These are phyloP conservation scores for Microplitis deprimator DNA, from an alignment of 2,888 invertebrate species.

Conservation along the genomic window DNA sequence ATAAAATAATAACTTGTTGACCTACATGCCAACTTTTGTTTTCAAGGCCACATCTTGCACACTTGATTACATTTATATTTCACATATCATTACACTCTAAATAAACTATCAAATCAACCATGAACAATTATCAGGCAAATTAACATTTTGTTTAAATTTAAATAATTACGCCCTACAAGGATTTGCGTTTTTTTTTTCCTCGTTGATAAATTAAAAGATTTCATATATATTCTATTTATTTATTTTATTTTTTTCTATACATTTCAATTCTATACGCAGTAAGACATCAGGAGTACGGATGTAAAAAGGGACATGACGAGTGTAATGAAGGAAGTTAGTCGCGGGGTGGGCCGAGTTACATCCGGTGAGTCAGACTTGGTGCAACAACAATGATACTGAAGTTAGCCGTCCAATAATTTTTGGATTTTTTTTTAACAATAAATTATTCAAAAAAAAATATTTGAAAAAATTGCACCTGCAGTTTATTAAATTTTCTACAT, in stretches of 20 bases:
- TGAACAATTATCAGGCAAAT: background rate
- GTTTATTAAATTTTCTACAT: no score
- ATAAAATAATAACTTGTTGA: background rate
- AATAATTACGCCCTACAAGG: slow-evolving; percentile 7
- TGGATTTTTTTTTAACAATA: no score
- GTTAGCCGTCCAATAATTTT: no score
- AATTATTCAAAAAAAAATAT: no score
- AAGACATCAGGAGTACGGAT: slow-evolving; percentile 25
- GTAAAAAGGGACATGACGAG: slow-evolving; percentile 26
- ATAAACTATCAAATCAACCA: slow-evolving; percentile 8
- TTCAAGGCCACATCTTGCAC: slow-evolving; percentile 5
- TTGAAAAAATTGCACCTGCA: no score
- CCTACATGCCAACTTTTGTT: slow-evolving; percentile 4
- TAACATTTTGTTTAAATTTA: background rate
- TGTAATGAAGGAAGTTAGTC: slow-evolving; percentile 41
- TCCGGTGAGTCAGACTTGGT: slow-evolving; percentile 66
- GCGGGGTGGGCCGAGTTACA: slow-evolving; percentile 62
- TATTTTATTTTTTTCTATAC: background rate
- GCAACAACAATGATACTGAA: background rate
- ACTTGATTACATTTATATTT: slow-evolving; percentile 5
- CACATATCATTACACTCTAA: background rate
- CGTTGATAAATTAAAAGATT: background rate
- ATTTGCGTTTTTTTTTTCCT: slow-evolving; percentile 3
- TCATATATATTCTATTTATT: no score
- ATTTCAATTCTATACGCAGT: slow-evolving; percentile 14